Percentiles rank a stretch among this genome's conserved stretches.
These are phyloP conservation scores for Macrobrachium nipponense DNA, from an alignment of 1,140 invertebrate species.

Conservation along the genomic window DNA sequence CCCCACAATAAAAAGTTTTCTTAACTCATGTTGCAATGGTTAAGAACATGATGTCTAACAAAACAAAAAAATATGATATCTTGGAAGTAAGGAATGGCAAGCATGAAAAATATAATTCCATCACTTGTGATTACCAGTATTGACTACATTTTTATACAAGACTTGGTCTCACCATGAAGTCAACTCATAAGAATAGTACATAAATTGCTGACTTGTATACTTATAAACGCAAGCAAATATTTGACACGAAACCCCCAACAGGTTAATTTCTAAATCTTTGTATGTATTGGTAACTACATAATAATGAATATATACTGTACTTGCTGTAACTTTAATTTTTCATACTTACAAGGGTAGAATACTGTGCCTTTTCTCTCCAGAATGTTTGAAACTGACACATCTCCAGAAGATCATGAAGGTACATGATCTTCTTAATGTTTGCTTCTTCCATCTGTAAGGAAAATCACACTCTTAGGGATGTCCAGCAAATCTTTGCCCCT, in stretches of 20 bases:
- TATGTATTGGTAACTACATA: constrained; percentile 66
- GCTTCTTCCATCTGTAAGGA: constrained; percentile 82
- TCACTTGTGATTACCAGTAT: too few species aligned
- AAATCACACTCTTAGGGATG: neutral
- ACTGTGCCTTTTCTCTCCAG: constrained; percentile 74
- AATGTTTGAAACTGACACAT: constrained; percentile 93
- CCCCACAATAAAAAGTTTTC: too few species aligned
- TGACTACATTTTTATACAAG: too few species aligned
- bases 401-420: constrained; percentile 90
- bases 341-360: constrained; percentile 72
- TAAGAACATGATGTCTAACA: too few species aligned
- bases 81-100: too few species aligned
- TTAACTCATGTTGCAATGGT: too few species aligned
- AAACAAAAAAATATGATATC: too few species aligned
- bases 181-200: too few species aligned
- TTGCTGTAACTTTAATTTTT: constrained; percentile 67
- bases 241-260: too few species aligned
- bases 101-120: too few species aligned
- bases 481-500: too few species aligned
- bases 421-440: constrained; percentile 86
- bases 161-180: too few species aligned
- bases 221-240: constrained; percentile 6
- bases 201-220: constrained; percentile 34
- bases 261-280: neutral
- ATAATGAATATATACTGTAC: constrained; percentile 78